phyloP scores from a whole-genome alignment of 2,797 vertebrate species.

The Eidolon dupreanum region DNA sequence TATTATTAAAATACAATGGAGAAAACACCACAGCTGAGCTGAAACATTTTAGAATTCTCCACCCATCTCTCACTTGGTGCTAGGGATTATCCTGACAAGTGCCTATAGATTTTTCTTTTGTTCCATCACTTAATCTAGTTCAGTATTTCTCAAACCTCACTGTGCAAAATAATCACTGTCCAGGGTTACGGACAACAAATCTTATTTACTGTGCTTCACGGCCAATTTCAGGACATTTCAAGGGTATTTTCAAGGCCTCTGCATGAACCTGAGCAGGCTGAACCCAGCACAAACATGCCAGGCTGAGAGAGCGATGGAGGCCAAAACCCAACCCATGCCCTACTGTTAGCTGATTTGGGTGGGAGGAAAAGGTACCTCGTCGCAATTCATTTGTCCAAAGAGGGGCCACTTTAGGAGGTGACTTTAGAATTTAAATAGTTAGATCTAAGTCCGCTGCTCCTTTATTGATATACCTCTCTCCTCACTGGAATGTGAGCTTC shows the following conservation, averaged over 20 bases:
- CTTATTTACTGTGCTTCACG: slow-evolving; percentile 53
- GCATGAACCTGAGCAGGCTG: neutral
- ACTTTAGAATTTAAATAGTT: neutral
- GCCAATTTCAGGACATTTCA: slow-evolving; percentile 60
- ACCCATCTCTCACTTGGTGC: neutral
- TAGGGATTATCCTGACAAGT: slow-evolving; percentile 23
- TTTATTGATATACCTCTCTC: neutral
- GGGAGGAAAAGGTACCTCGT: neutral
- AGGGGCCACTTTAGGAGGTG: neutral
- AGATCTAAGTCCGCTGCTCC: neutral
- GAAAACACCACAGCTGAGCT: neutral
- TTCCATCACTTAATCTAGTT: slow-evolving; percentile 61
- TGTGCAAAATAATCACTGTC: slow-evolving; percentile 54
- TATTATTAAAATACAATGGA: neutral
- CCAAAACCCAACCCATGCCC: neutral
- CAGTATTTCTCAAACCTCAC: slow-evolving; percentile 40
- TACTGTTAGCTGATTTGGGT: neutral
- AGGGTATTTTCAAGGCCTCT: slow-evolving; percentile 45
- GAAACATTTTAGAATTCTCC: slow-evolving; percentile 5
- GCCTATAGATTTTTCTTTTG: slow-evolving; percentile 9
- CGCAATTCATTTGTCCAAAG: neutral
- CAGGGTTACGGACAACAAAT: slow-evolving; percentile 13
- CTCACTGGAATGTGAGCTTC: neutral
- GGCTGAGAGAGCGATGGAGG: neutral
- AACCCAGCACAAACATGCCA: neutral